Evolutionary conservation across 2,113 vertebrate genomes (phyloP), one percentile per base, ranked within the genome.

Genomic region (Larimichthys polyactis): DNA sequence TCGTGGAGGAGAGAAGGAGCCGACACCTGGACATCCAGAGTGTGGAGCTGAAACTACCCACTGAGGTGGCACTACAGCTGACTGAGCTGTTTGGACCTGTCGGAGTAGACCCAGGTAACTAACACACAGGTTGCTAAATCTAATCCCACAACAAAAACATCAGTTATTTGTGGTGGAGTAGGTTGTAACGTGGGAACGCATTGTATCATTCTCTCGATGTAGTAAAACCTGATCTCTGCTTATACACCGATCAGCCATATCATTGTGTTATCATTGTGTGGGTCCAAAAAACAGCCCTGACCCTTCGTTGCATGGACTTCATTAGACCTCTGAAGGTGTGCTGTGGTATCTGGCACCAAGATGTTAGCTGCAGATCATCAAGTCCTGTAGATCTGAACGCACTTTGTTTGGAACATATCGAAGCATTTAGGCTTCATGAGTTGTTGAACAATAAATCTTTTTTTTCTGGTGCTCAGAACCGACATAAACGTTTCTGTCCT

Each of bases 61-160:
- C 97, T 62, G 98, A 99, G 85, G 86, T 99, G 90, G 98, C 98
- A 12, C 90, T 99, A 54, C 98, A 99, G 48, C 93, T 99, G 48
- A 96, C 90, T 82, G 98, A 99, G 83, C 96, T 99, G 85, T 99
- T 99, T 91, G 98, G 98, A 22, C 97, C 98, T 55, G 97, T 99
- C 74, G 98, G 98, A 76, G 85, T 98, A 84, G 96, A 97, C 84
- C 94, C 96, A 97, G 97, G 98, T 99, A 97, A 94, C 80, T 48
- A 57, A 79, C n/a, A 40, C 58, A 22, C 20, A 46, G 27, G 29
- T 3, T 7, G 24, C 24, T 16, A 19, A 20, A 16, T 67, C 22
- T 63, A 57, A 54, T 19, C 48, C 29, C 29, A 32, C 29, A 32
- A 32, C 6, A 66, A 24, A 52, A 52, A 8, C 20, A 49, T 32